Evolutionary conservation across 2,113 vertebrate species (phyloP), one percentile per base, ranked within the genome.

Genomic region (Cromileptes altivelis): DNA sequence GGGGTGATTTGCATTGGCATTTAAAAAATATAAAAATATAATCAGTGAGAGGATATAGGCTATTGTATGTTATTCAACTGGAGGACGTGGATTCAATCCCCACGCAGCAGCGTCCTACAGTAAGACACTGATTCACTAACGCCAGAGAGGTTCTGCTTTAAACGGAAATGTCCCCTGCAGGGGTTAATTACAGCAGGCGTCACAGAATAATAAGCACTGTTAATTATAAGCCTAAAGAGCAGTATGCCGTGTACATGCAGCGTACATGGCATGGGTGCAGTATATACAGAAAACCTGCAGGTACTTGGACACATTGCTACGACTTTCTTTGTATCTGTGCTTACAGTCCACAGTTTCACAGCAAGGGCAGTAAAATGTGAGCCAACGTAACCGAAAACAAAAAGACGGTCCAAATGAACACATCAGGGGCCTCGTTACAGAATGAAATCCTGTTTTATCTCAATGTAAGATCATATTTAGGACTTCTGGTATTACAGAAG

Each of bases 131-230:
- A 85, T 23, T 57, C 47, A 12, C 9, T 11, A 33, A 67, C 50
- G 49, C 47, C 52, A 56, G 2, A 67, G 27, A 60, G 33, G 70
- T 30, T 57, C 55, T 68, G 55, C 25, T 63, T 23, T 42, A 18
- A 70, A 67, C 15, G 69, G 62, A 58, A 61, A 71, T 58, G 25
- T 68, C 73, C 40, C 42, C 57, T 47, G 71, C 17, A 23, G 37
- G 8, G 18, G 25, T 52, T 4, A 72, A 68, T 69, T 61, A 60
- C 17, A 65, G 49, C 60, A 65, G 17, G 58, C 49, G 55, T 58
- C 49, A 62, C 47, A 60, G 47, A 42, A 62, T 64, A 15, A 61
- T 73, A 17, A 10, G 55, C 27, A 65, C 2, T 60, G 12, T 60
- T 81, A 57, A 67, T 68, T 58, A 58, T 77, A 8, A 49, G 13